Conservation (phyloP, 2,113 vertebrate genomes). For the Saccopteryx bilineata region DNA sequence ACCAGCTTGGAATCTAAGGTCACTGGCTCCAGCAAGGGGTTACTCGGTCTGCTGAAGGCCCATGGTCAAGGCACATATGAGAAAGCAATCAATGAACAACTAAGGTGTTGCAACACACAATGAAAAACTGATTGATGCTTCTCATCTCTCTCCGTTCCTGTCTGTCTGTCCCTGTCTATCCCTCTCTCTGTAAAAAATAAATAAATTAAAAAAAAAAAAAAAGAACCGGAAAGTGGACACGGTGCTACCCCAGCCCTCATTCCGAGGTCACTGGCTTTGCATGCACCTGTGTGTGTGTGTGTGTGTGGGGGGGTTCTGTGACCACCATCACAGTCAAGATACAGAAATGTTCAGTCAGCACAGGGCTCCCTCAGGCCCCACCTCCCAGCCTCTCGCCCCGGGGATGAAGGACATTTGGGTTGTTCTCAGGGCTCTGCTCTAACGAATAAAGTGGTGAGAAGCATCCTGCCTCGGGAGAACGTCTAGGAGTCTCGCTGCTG, state of each 20-base stretch:
- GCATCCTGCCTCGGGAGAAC: neutral
- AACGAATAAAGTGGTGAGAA: neutral
- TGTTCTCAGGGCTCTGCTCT: neutral
- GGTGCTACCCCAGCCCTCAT: neutral
- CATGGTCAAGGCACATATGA: too few species aligned
- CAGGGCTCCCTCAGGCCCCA: accelerated
- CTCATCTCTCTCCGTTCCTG: too few species aligned
- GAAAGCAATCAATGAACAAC: too few species aligned
- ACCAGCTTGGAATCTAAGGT: too few species aligned
- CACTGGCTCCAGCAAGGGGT: too few species aligned
- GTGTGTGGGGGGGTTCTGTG: too few species aligned
- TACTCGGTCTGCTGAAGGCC: too few species aligned
- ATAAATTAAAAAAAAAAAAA: too few species aligned
- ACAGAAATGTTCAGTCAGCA: neutral
- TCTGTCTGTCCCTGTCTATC: too few species aligned
- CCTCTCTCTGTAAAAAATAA: too few species aligned
- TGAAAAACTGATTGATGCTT: too few species aligned
- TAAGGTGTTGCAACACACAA: too few species aligned
- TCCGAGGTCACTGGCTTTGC: neutral
- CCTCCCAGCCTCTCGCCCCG: accelerated
- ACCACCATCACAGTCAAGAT: accelerated
- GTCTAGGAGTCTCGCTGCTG: neutral
- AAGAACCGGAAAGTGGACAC: neutral
- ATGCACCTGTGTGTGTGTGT: accelerated
- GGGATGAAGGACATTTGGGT: neutral